Conservation (phyloP, 2,888 invertebrate species). For the Drosophila multiciliata region DNA sequence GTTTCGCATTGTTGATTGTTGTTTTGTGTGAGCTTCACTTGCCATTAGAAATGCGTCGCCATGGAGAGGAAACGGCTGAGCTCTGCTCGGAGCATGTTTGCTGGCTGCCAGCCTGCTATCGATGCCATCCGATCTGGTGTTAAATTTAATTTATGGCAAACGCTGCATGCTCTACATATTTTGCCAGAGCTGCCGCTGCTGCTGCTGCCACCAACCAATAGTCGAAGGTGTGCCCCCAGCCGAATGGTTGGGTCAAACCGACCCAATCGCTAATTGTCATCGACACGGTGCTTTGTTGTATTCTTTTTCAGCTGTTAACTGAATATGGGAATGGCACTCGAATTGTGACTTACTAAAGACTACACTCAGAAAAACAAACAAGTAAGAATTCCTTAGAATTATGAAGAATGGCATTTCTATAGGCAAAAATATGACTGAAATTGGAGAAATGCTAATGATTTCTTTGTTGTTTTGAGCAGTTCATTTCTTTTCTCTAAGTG, state of each 20-base stretch:
- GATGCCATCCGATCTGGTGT: conserved; percentile 72
- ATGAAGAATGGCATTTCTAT: background rate
- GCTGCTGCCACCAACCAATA: conserved; percentile 29
- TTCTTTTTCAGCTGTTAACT: conserved; percentile 54
- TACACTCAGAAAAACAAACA: background rate
- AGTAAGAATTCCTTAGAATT: background rate
- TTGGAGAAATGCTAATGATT: background rate
- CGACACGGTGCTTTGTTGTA: conserved; percentile 74
- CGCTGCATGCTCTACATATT: conserved; percentile 79
- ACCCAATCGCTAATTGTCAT: conserved; percentile 79
- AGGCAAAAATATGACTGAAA: background rate
- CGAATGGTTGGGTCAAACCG: conserved; percentile 49
- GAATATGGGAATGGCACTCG: conserved; percentile 62
- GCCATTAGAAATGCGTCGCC: conserved; percentile 73
- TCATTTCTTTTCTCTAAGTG: background rate
- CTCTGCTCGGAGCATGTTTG: conserved; percentile 1
- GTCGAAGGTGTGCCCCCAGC: conserved; percentile 52
- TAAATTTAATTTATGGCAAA: conserved; percentile 81
- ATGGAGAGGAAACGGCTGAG: conserved; percentile 25
- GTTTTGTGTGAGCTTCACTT: conserved; percentile 68
- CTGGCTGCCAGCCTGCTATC: conserved; percentile 50
- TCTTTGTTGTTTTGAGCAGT: background rate
- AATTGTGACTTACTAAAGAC: conserved; percentile 25
- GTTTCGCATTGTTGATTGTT: conserved; percentile 56
- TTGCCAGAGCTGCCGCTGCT: conserved; percentile 37